Conservation (phyloP, 2,113 vertebrate genomes). For the Brachypodius melanocephalos region DNA sequence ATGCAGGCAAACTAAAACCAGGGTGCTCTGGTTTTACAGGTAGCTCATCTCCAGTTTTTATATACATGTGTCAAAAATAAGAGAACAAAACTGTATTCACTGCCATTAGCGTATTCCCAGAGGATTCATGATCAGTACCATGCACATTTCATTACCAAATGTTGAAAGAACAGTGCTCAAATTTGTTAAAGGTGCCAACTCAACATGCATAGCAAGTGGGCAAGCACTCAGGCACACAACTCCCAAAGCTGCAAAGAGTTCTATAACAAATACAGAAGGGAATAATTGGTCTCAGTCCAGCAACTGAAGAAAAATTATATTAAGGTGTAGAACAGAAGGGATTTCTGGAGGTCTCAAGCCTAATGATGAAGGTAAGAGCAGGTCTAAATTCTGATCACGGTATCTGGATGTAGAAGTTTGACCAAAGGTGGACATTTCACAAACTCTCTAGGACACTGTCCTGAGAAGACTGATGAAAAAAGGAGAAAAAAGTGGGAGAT, state of each 20-base stretch:
- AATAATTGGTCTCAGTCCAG: not conserved
- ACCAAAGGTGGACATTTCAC: not conserved
- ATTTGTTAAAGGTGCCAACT: not conserved
- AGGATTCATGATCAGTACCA: not conserved
- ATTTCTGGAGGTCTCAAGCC: not conserved
- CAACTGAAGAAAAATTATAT: not conserved
- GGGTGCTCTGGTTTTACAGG: not conserved
- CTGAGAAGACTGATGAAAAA: not conserved
- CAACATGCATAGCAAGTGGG: not conserved
- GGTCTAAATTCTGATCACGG: not conserved
- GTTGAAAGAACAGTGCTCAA: not conserved
- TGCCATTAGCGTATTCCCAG: rapidly evolving
- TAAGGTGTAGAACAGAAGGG: not conserved
- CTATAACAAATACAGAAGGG: not conserved
- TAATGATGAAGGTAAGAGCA: not conserved
- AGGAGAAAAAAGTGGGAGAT: not conserved
- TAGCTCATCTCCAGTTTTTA: not conserved
- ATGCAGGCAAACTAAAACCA: not conserved
- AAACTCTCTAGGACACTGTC: not conserved
- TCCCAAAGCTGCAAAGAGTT: not conserved
- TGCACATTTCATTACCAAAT: not conserved
- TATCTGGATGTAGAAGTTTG: not conserved
- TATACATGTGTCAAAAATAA: not conserved
- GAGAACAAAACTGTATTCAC: not conserved
- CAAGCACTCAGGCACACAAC: not conserved